Base-by-base conservation (phyloP, 2,797 vertebrate genomes). In the Oreochromis mossambicus region DNA sequence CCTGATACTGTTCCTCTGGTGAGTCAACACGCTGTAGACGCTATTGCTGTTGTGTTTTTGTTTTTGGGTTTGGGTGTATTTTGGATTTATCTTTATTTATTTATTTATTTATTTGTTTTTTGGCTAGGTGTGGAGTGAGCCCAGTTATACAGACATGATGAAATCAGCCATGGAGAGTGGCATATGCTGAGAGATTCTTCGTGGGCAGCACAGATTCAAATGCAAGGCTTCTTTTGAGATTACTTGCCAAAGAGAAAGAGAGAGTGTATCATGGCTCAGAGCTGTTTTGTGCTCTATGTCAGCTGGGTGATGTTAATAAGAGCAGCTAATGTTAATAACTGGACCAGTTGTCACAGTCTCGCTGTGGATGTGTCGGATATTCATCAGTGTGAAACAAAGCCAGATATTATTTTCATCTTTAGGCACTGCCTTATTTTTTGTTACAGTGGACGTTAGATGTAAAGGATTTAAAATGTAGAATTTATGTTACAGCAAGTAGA, bases 121-220 rank as follows among this genome's bases (percentile, higher is more conserved):
- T 77, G 13, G 13, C 58, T 36, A 34, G 78, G 41, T 76, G 77
- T 70, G 50, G 17, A 29, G 52, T 66, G 46, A 82, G 66, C 19
- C 41, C 43, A 80, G 77, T 46, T 68, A 21, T 17, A 52, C 52
- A 80, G 82, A 86, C 52, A 48, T 76, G 79, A 63, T 76, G 78
- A 76, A 86, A 83, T 82, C 36, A 55, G 82, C 41, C 14, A 21
- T 66, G 21, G 58, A 80, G 75, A 19, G 63, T 55, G 80, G 73
- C 91, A 86, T 87, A 88, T 91, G 91, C 89, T 79, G 73, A 83
- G 88, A 85, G 86, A 56, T 84, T 78, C 79, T 89, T 77, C 32
- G 61, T 80, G 88, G 88, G 85, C 85, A 83, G 82, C 13, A 34
- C 36, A 76, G 73, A 85, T 85, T 68, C 81, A 43, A 3, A 83